These are phyloP conservation scores for Erannis defoliaria DNA, from an alignment of 2,888 invertebrate species.

Conservation along the genomic window DNA sequence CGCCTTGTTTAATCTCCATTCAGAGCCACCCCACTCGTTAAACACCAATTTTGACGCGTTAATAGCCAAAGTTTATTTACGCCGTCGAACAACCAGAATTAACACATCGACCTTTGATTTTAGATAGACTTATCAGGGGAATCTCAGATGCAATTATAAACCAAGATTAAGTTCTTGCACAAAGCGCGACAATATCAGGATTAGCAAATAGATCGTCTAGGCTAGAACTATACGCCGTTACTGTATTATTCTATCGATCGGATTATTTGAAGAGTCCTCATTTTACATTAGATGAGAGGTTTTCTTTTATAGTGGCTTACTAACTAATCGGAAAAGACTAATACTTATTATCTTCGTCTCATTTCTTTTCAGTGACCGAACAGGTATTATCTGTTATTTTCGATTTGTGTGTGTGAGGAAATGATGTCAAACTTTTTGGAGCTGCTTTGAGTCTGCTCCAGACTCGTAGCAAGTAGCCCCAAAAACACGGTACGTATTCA, in stretches of 20 bases:
- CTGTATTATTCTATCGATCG: not conserved
- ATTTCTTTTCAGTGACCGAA: no score
- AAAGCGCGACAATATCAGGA: slow-evolving; percentile 24
- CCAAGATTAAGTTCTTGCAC: slow-evolving; percentile 23
- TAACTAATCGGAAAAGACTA: no score
- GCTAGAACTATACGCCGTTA: not conserved
- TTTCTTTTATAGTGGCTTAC: no score
- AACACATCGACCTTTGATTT: slow-evolving; percentile 67
- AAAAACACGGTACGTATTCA: no score
- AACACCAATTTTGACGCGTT: slow-evolving; percentile 81
- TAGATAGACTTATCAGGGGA: slow-evolving; percentile 51
- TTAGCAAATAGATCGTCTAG: not conserved
- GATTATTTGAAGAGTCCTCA: no score
- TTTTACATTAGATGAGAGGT: no score
- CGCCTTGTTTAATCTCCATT: slow-evolving; percentile 81
- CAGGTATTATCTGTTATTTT: no score
- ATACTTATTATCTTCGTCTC: no score
- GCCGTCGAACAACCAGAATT: slow-evolving; percentile 70
- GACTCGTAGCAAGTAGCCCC: no score
- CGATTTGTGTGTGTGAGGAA: no score
- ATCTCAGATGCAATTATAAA: slow-evolving; percentile 37
- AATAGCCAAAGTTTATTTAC: slow-evolving; percentile 79
- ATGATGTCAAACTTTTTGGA: no score
- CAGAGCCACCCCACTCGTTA: slow-evolving; percentile 77
- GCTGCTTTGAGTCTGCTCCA: no score